Evolutionary conservation across 2,888 invertebrate genomes (phyloP), one percentile per base, ranked within the genome.

Genomic region (Agriopis marginaria): DNA sequence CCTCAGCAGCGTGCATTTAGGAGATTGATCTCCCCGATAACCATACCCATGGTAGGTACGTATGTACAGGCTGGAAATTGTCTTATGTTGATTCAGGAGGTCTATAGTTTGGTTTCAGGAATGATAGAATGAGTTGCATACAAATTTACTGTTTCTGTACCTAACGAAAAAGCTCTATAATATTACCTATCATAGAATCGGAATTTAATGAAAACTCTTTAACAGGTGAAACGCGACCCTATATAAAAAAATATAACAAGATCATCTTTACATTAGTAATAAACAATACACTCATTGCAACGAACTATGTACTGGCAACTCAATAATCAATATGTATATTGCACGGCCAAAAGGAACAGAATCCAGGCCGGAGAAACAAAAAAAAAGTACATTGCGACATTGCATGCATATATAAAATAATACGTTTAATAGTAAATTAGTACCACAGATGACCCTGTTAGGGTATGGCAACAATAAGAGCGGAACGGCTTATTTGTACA

Each of bases 1-100:
- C 67, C 63, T 61, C 66, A 66, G 45, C 68, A 60, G 17, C 51
- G 55, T 45, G 58, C 65, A 62, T 56, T 67, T 69, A 69, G 39
- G 23, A 69, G 69, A 69, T 69, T 65, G 65, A 69, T 69, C 69
- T 65, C 51, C 44, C 45, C 39, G 17, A 64, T 55, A 56, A 39
- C 17, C 50, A 17, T 39, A 23, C 17, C 17, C 17, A 23, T 23
- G 17, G 17, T 23, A 23, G 17, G 17, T 23, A 23, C 17, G 17
- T 32, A 32, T 32, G 32, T 44, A 32, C 14, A 23, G 51, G 14
- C 32, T 45, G 45, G 6, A 32, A 8, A 58, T 58, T 32, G n/a
- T 47, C 9, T 60, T 11, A 23, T 63, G 56, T 58, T 14, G 17
- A 50, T 53, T 56, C 47, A 44, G 44, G 32, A 9, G 17, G 0